These are phyloP conservation scores for Tetrapedia diversipes DNA, from an alignment of 2,888 invertebrate species.

Conservation along the genomic window DNA sequence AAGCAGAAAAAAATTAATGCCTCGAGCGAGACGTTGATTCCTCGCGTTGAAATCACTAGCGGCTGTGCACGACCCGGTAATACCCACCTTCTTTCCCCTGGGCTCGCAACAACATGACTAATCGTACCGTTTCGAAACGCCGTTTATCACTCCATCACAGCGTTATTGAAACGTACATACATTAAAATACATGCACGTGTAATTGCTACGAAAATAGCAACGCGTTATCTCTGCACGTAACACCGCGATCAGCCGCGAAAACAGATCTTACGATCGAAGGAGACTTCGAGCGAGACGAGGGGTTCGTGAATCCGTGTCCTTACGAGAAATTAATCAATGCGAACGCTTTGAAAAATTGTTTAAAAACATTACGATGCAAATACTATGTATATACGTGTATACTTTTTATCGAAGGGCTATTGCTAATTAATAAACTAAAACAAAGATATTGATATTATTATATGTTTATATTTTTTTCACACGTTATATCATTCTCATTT, in stretches of 20 bases:
- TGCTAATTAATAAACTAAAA: too few species aligned
- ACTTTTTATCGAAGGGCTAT: too few species aligned
- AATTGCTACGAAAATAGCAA: conserved; percentile 19
- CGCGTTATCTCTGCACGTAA: neutral
- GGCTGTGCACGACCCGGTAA: too few species aligned
- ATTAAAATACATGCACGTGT: neutral
- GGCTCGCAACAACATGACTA: neutral
- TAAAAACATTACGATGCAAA: too few species aligned
- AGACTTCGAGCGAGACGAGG: neutral
- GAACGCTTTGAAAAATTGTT: too few species aligned
- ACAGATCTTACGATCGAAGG: neutral
- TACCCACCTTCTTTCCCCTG: neutral
- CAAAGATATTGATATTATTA: too few species aligned
- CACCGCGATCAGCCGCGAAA: neutral
- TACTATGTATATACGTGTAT: too few species aligned
- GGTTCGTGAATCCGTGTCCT: neutral
- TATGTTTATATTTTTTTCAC: too few species aligned
- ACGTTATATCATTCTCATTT: too few species aligned
- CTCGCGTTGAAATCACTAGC: conserved; percentile 17
- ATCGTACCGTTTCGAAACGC: conserved; percentile 17
- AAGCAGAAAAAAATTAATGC: too few species aligned
- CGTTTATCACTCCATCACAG: neutral
- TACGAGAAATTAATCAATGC: too few species aligned
- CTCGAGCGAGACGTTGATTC: neutral
- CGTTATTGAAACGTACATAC: neutral